Percentiles rank a stretch among this genome's conserved stretches.
Evolutionary conservation across 2,888 invertebrate genomes (phyloP).

Genomic region (Didymodactylos carnosus): DNA sequence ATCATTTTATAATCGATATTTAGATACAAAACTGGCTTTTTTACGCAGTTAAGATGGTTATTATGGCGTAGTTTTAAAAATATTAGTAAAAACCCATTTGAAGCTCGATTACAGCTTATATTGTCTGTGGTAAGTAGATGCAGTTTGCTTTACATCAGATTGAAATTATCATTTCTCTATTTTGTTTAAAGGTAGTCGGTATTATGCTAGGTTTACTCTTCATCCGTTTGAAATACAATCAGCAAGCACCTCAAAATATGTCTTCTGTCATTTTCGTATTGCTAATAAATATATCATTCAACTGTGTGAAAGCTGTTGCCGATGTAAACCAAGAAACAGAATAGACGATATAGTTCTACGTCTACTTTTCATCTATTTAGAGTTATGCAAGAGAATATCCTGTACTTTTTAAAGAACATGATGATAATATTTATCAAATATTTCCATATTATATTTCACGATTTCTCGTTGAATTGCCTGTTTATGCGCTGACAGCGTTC

Average conservation of each 20-base stretch:
- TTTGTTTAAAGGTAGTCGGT: too few species aligned
- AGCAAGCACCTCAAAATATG: conserved; percentile 13
- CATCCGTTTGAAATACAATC: conserved; percentile 1
- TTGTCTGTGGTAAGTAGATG: too few species aligned
- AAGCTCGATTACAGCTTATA: conserved; percentile 64
- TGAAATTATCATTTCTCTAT: too few species aligned
- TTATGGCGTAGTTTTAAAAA: conserved; percentile 74
- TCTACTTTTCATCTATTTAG: conserved; percentile 20
- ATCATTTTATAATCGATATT: background rate
- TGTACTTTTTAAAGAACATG: conserved; percentile 25
- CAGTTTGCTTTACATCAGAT: too few species aligned
- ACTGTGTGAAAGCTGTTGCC: background rate
- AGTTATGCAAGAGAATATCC: conserved; percentile 24
- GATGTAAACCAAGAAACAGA: conserved; percentile 16
- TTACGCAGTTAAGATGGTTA: conserved; percentile 46
- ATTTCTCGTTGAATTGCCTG: conserved; percentile 43
- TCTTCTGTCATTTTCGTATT: conserved; percentile 10
- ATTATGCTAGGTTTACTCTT: conserved; percentile 9
- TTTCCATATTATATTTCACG: conserved; percentile 25
- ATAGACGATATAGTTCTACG: conserved; percentile 25
- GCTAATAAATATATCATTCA: conserved; percentile 8
- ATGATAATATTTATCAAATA: conserved; percentile 24
- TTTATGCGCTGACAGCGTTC: conserved; percentile 60
- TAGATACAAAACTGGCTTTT: conserved; percentile 2
- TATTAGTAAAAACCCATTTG: conserved; percentile 66